Percentiles rank a stretch among this genome's conserved stretches.
Conservation (phyloP, 2,888 invertebrate species). For the Lucinisca nassula region DNA sequence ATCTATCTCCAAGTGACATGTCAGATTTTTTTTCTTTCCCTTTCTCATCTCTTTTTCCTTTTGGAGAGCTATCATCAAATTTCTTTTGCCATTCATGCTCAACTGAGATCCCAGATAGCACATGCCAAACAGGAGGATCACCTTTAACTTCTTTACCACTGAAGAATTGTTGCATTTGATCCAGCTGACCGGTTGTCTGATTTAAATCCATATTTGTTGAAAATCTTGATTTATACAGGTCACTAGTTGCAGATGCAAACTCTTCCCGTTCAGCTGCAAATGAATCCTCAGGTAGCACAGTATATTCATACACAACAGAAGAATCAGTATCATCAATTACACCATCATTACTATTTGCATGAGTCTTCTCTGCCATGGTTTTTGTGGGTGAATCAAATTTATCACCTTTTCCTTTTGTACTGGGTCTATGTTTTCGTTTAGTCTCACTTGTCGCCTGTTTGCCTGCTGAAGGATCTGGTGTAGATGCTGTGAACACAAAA, state of each 20-base stretch:
- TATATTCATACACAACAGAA: conserved; percentile 44
- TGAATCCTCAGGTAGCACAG: conserved; percentile 8
- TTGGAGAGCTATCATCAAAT: not conserved
- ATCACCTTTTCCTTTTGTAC: conserved; percentile 20
- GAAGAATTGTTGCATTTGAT: conserved; percentile 63
- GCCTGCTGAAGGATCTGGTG: not conserved
- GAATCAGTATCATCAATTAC: not conserved
- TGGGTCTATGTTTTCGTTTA: conserved; percentile 17
- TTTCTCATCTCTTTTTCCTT: not conserved
- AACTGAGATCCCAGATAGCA: conserved; percentile 47
- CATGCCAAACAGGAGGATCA: conserved; percentile 56
- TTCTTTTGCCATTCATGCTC: conserved; percentile 44
- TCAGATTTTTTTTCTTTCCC: conserved; percentile 5
- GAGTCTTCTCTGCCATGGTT: not conserved
- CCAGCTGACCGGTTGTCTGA: conserved; percentile 50
- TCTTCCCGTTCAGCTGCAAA: not conserved
- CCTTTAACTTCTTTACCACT: conserved; percentile 43
- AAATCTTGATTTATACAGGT: not conserved
- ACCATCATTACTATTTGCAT: not conserved
- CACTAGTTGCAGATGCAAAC: not conserved
- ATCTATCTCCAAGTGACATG: conserved; percentile 53
- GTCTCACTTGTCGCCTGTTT: not conserved
- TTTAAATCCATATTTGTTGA: not conserved
- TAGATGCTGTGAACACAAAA: conserved; percentile 37
- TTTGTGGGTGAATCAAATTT: not conserved